These are phyloP conservation scores for Nemurella pictetii DNA, from an alignment of 2,888 invertebrate species.

Conservation along the genomic window DNA sequence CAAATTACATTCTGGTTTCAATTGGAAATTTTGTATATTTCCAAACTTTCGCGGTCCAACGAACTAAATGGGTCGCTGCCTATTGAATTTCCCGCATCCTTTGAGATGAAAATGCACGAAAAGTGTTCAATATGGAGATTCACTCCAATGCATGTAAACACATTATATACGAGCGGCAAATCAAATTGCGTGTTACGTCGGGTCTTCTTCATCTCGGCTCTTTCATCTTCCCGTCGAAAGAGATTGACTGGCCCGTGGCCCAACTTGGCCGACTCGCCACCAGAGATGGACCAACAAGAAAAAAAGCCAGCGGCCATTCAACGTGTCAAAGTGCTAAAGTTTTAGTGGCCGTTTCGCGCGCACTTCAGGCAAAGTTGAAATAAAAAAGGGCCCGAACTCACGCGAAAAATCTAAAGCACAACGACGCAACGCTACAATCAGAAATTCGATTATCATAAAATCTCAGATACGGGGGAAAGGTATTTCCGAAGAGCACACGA, in stretches of 20 bases:
- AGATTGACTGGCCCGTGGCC: neutral
- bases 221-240: neutral
- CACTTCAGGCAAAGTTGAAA: neutral
- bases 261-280: neutral
- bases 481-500: neutral
- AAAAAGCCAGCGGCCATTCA: neutral
- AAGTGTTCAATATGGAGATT: neutral
- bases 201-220: neutral
- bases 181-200: neutral
- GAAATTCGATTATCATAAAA: neutral
- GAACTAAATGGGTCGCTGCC: neutral
- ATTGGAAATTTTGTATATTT: neutral
- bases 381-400: neutral
- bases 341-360: neutral
- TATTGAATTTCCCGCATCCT: neutral
- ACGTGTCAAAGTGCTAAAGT: neutral
- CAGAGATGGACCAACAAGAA: neutral
- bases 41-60: neutral
- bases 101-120: neutral
- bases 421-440: neutral
- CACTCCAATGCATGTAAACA: neutral
- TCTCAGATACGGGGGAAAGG: neutral
- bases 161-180: neutral
- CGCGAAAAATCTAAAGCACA: neutral
- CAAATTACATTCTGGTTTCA: neutral